Base-by-base conservation (phyloP, 2,113 vertebrate species). In the Helogale parvula region DNA sequence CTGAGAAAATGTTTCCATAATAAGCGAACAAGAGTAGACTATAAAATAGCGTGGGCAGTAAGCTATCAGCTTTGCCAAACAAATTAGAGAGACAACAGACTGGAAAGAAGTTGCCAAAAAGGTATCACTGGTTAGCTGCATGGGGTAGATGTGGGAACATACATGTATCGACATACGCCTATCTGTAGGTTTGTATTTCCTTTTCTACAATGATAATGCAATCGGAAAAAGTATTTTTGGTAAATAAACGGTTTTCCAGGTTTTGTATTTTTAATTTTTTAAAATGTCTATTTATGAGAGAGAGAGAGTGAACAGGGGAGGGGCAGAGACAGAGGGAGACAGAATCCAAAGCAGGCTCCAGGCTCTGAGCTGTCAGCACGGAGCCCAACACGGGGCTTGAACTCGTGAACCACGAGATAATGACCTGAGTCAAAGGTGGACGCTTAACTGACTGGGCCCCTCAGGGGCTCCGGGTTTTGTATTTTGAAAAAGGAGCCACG, bases 51-150 rank as follows among this genome's bases (percentile, higher is more conserved):
- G 79, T 16, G 79, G 25, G 65, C 7, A 47, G 5, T 17, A 77
- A 38, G 21, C 82, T 69, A 21, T 87, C 41, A 91, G n/a, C 69
- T 96, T 88, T 66, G 8, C 66, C 17, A 92, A 80, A 79, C 41
- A 88, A 88, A 94, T 66, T 76, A 7, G 17, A 88, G 57, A 87
- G 81, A 86, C 95, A 45, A 91, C 1, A 88, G 47, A 68, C 13
- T 25, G 33, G 23, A 65, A 94, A 96, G 38, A 94, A 96, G 38
- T 50, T 16, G 72, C 16, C 52, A 84, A 84, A 94, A 88, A 88
- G 31, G 17, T 92, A 92, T 54, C 38, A 71, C 0, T 35, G n/a
- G 19, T 74, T 81, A 38, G 50, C 31, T 68, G 54, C 47, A 27
- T 31, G 38, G 4, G 0, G 25, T 5, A 90, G 35, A 52, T 11